phyloP scores from a whole-genome alignment of 1,140 invertebrate species.

The Manduca sexta region DNA sequence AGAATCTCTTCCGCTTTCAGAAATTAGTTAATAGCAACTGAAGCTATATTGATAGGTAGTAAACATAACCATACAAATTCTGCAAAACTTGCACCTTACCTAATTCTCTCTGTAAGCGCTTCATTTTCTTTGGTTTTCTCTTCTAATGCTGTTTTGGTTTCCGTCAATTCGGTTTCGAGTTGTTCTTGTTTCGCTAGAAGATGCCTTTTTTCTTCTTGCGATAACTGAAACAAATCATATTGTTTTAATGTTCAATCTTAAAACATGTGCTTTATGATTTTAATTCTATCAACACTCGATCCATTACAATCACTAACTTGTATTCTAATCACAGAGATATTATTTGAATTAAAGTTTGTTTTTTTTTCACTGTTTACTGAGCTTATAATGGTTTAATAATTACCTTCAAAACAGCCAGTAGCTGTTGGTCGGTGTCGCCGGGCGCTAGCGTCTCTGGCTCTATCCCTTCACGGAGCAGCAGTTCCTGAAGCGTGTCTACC shows the following conservation, averaged over 20 bases:
- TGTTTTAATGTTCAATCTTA: neutral
- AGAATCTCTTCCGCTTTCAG: too few species aligned
- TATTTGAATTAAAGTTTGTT: neutral
- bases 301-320: neutral
- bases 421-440: slow-evolving; percentile 86
- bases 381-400: neutral
- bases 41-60: neutral
- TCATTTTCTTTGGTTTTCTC: slow-evolving; percentile 75
- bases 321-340: neutral
- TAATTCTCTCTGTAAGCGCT: slow-evolving; percentile 78
- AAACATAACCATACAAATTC: too few species aligned
- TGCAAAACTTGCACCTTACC: too few species aligned
- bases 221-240: slow-evolving; percentile 70
- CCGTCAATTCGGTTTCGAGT: slow-evolving; percentile 79
- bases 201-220: slow-evolving; percentile 85
- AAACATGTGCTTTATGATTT: neutral
- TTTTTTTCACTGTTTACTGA: neutral
- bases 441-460: slow-evolving; percentile 75
- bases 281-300: neutral
- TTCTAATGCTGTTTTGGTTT: slow-evolving; percentile 65
- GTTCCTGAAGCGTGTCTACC: slow-evolving; percentile 81
- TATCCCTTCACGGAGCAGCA: slow-evolving; percentile 78
- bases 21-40: too few species aligned
- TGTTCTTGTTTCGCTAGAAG: slow-evolving; percentile 87
- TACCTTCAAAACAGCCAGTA: slow-evolving; percentile 89